Evolutionary conservation across 2,888 invertebrate species (phyloP).

Genomic region (Eupsilia transversa): DNA sequence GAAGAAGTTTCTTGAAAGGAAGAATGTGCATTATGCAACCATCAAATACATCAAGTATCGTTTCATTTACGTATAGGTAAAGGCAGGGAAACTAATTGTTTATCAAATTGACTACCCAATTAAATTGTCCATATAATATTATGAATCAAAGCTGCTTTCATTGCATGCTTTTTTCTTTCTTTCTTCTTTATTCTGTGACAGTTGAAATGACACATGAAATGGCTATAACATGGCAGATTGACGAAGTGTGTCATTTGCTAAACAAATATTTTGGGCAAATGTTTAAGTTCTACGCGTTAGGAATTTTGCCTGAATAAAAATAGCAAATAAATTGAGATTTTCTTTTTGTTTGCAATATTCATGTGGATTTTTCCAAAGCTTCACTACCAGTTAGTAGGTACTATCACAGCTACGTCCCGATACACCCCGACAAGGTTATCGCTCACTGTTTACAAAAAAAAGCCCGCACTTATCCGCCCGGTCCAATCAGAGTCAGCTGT

Average conservation of each 20-base stretch:
- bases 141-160: background rate
- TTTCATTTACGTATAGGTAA: background rate
- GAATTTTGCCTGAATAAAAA: background rate
- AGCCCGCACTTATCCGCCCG: slow-evolving; percentile 3
- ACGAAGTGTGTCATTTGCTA: background rate
- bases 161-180: too few species aligned
- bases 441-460: slow-evolving; percentile 21
- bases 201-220: too few species aligned
- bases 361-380: background rate
- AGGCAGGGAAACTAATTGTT: too few species aligned
- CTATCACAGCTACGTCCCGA: slow-evolving; percentile 9
- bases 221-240: background rate
- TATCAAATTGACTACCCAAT: background rate
- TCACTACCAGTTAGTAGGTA: background rate
- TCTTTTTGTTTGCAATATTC: background rate
- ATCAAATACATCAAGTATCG: background rate
- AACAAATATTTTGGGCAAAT: background rate
- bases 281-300: background rate
- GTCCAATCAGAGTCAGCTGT: background rate
- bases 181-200: background rate
- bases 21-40: background rate
- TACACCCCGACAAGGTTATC: slow-evolving; percentile 12
- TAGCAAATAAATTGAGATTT: background rate
- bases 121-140: background rate
- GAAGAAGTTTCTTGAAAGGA: background rate